These are phyloP conservation scores for Otus sunia DNA, from an alignment of 2,113 vertebrate species.

Conservation along the genomic window DNA sequence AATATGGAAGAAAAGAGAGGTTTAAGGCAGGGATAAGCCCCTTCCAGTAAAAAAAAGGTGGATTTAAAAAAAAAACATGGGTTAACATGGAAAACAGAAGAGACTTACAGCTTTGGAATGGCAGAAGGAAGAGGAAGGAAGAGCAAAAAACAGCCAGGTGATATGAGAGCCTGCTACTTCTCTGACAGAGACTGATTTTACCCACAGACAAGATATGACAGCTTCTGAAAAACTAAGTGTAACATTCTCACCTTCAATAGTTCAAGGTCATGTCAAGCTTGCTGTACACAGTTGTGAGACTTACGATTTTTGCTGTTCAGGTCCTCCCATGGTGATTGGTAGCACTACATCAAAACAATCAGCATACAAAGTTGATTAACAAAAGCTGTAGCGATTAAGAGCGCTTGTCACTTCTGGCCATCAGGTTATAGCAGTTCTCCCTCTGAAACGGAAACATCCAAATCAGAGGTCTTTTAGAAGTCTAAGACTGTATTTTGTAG, in stretches of 20 bases:
- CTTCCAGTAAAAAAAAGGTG: not conserved
- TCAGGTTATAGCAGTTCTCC: not conserved
- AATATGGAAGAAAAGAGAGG: not conserved
- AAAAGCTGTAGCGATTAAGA: not conserved
- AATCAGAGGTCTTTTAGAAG: not conserved
- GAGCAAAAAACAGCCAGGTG: not conserved
- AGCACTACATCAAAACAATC: accelerated
- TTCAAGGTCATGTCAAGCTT: not conserved
- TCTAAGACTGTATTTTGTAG: not conserved
- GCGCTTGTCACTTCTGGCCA: not conserved
- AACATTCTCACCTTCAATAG: not conserved
- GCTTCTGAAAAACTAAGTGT: not conserved
- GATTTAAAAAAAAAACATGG: not conserved
- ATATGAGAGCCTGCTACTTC: not conserved
- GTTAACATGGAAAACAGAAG: not conserved
- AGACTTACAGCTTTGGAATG: not conserved
- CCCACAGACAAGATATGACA: not conserved
- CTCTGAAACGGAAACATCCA: not conserved
- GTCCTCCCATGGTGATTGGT: not conserved
- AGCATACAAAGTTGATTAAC: not conserved
- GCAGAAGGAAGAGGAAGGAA: not conserved
- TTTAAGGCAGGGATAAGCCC: not conserved
- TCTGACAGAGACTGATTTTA: not conserved
- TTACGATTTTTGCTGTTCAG: not conserved
- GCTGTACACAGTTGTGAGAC: not conserved